A percentile compares a stretch with the other conserved stretches of the same genome.
Evolutionary conservation across 2,888 invertebrate species (phyloP).

Genomic region (Scrobipalpa costella): DNA sequence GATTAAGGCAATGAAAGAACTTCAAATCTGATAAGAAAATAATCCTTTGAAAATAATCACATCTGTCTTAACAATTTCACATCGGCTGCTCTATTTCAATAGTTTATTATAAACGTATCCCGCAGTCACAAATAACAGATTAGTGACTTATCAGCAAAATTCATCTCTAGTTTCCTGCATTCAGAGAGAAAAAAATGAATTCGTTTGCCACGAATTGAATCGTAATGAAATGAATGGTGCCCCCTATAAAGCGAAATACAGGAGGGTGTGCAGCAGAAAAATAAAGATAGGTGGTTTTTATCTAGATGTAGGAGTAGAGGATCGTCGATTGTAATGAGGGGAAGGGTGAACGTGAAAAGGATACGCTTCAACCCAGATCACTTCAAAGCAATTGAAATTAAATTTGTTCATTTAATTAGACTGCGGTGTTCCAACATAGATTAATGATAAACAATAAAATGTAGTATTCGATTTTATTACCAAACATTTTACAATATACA

Average conservation of each 20-base stretch:
- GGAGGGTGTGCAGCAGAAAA: constrained; percentile 60
- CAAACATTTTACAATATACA: too few species aligned
- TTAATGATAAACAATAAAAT: constrained; percentile 48
- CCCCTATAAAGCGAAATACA: constrained; percentile 63
- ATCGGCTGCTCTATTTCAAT: constrained; percentile 40
- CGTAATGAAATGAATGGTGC: constrained; percentile 71
- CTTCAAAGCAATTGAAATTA: constrained; percentile 80
- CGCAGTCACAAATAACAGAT: constrained; percentile 65
- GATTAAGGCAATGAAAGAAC: not conserved
- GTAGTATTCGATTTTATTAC: too few species aligned
- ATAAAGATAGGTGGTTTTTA: constrained; percentile 73
- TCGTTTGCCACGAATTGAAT: constrained; percentile 73
- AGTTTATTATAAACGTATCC: constrained; percentile 48
- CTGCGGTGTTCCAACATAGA: constrained; percentile 36
- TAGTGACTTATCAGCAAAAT: constrained; percentile 62
- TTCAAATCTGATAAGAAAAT: not conserved
- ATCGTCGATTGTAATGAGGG: constrained; percentile 75
- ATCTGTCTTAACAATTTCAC: constrained; percentile 32
- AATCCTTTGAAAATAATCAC: constrained; percentile 26
- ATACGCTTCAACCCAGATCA: constrained; percentile 69
- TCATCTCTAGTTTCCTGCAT: constrained; percentile 66
- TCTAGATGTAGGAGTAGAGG: constrained; percentile 75
- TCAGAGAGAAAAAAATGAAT: constrained; percentile 69
- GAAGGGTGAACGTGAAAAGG: constrained; percentile 76
- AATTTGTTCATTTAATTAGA: constrained; percentile 78